phyloP scores from a whole-genome alignment of 1,140 invertebrate species.

The Bombus haemorrhoidalis region DNA sequence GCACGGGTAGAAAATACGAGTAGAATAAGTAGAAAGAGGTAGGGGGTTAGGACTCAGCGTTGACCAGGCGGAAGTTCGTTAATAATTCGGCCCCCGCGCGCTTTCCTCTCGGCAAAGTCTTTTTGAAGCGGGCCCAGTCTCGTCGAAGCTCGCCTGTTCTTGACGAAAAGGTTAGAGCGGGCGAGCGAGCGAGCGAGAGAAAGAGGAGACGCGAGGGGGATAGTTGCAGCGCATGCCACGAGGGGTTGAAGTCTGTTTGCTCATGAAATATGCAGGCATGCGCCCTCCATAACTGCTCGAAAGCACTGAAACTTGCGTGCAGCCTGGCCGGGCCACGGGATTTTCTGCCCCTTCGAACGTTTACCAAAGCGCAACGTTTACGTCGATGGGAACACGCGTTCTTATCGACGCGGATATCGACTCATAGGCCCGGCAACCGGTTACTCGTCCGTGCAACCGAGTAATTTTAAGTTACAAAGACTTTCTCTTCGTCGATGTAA shows the following conservation, averaged over 20 bases:
- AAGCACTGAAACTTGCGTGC: conserved; percentile 77
- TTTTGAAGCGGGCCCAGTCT: conserved; percentile 54
- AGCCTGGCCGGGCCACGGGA: conserved; percentile 70
- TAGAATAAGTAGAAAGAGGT: neutral
- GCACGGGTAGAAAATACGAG: no score
- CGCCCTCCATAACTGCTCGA: conserved; percentile 76
- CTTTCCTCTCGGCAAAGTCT: conserved; percentile 56
- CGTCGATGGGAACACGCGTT: conserved; percentile 31
- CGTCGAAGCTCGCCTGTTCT: conserved; percentile 51
- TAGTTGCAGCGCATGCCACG: conserved; percentile 66
- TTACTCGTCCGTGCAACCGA: neutral
- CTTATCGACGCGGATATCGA: conserved; percentile 36
- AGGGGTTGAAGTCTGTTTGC: conserved; percentile 77
- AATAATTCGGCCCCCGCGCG: conserved; percentile 49
- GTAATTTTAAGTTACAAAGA: neutral
- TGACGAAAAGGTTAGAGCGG: neutral
- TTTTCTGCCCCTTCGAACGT: conserved; percentile 70
- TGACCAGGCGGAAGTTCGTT: conserved; percentile 49
- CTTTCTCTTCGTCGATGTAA: neutral
- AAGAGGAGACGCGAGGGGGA: neutral
- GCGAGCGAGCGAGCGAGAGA: neutral
- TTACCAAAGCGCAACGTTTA: conserved; percentile 46
- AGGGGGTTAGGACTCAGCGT: conserved; percentile 14
- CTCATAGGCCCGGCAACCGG: neutral
- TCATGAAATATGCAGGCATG: conserved; percentile 80